These are phyloP conservation scores for Oligia fasciuncula DNA, from an alignment of 2,888 invertebrate species.

Conservation along the genomic window DNA sequence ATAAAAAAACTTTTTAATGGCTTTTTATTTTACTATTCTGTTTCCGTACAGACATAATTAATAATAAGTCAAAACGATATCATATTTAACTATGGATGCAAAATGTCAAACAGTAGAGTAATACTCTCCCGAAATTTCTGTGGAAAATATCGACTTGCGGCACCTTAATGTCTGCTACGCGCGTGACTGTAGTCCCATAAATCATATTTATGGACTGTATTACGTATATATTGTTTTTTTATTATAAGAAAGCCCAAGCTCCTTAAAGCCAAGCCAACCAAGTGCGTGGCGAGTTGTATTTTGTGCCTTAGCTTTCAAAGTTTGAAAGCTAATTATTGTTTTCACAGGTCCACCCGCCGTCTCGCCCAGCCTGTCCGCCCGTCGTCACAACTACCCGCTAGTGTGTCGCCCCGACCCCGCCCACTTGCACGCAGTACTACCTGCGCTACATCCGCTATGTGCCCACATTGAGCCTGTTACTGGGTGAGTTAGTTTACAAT, in stretches of 20 bases:
- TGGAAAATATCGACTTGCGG: too few species aligned
- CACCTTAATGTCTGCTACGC: too few species aligned
- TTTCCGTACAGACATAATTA: too few species aligned
- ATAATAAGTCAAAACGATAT: too few species aligned
- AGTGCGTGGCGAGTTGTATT: background rate
- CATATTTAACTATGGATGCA: too few species aligned
- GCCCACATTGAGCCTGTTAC: constrained; percentile 94
- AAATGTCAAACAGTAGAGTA: too few species aligned
- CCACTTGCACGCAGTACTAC: constrained; percentile 94
- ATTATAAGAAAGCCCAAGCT: background rate
- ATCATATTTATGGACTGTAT: too few species aligned
- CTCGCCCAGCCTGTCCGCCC: constrained; percentile 48
- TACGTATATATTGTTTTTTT: too few species aligned
- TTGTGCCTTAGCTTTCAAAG: background rate
- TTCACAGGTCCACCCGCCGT: constrained; percentile 38
- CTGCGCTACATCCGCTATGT: constrained; percentile 95
- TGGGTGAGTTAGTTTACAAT: constrained; percentile 81
- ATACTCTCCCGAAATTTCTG: too few species aligned
- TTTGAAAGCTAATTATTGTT: rapidly evolving
- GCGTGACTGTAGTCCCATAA: too few species aligned
- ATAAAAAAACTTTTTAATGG: too few species aligned
- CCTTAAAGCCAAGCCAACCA: background rate
- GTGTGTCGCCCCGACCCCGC: constrained; percentile 93
- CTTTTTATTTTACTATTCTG: too few species aligned
- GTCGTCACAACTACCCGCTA: constrained; percentile 78